phyloP scores from a whole-genome alignment of 2,888 invertebrate genomes.

The Ashinkailepas kermadecensis region DNA sequence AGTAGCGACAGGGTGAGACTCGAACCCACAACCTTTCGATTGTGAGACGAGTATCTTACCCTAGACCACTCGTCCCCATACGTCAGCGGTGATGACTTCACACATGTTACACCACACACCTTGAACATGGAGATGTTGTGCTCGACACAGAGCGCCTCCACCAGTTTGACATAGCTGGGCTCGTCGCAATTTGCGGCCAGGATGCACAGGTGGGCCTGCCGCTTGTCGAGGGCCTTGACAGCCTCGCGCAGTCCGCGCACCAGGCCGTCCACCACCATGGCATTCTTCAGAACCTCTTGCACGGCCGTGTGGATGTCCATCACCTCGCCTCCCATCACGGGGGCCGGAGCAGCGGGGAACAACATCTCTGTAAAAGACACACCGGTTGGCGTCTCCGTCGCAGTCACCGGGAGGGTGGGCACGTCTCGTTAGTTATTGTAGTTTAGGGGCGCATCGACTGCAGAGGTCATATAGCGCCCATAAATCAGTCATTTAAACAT shows the following conservation, averaged over 20 bases:
- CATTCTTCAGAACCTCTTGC: slow-evolving; percentile 87
- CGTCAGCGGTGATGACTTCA: neutral
- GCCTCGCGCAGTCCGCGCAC: slow-evolving; percentile 96
- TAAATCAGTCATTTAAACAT: too few relatives aligned
- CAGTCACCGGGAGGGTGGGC: too few relatives aligned
- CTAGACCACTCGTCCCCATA: too few relatives aligned
- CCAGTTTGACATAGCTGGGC: slow-evolving; percentile 92
- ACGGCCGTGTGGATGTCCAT: slow-evolving; percentile 95
- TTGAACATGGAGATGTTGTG: slow-evolving; percentile 95
- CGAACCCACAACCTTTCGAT: too few relatives aligned
- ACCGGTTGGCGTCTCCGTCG: too few relatives aligned
- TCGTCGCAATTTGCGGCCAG: slow-evolving; percentile 98
- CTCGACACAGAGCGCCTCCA: slow-evolving; percentile 95
- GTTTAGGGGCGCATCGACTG: too few relatives aligned
- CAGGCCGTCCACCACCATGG: slow-evolving; percentile 89
- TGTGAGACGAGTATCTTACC: too few relatives aligned
- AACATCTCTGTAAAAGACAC: slow-evolving; percentile 31
- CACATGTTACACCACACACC: slow-evolving; percentile 43
- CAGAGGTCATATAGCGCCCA: too few relatives aligned
- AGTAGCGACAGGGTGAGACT: too few relatives aligned
- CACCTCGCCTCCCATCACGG: slow-evolving; percentile 52
- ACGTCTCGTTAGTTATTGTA: too few relatives aligned
- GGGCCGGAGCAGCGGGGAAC: slow-evolving; percentile 44
- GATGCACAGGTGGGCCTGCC: slow-evolving; percentile 92
- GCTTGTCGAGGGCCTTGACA: slow-evolving; percentile 95